phyloP scores from a whole-genome alignment of 2,797 vertebrate genomes.

The Benthosema pterotum region DNA sequence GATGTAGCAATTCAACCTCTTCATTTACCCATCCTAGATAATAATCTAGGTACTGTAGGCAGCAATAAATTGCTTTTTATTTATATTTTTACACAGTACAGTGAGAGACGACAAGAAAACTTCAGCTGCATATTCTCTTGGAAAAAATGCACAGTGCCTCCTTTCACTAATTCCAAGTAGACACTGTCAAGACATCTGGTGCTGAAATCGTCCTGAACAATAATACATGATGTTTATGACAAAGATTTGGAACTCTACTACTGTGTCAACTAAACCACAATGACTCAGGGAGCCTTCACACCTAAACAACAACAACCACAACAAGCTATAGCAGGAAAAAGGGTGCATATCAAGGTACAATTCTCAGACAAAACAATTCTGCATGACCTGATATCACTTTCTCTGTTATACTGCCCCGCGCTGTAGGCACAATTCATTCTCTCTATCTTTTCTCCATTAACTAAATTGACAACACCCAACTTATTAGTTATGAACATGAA shows the following conservation, averaged over 20 bases:
- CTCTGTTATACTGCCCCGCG: too few species aligned
- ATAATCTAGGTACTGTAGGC: too few species aligned
- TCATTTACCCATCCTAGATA: too few species aligned
- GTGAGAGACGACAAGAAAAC: not conserved
- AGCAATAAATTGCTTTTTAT: too few species aligned
- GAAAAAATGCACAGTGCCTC: slow-evolving; percentile 23
- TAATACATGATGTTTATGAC: slow-evolving; percentile 14
- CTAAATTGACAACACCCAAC: too few species aligned
- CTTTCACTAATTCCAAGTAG: slow-evolving; percentile 36
- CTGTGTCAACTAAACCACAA: slow-evolving; percentile 59
- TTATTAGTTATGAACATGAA: too few species aligned
- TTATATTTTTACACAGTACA: slow-evolving; percentile 43
- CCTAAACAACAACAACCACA: slow-evolving; percentile 59
- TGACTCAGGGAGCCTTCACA: slow-evolving; percentile 34
- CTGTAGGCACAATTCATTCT: too few species aligned
- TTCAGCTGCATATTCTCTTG: slow-evolving; percentile 30
- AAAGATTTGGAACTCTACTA: slow-evolving; percentile 67
- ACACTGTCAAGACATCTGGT: slow-evolving; percentile 30
- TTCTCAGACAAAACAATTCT: too few species aligned
- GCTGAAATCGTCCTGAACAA: slow-evolving; percentile 1
- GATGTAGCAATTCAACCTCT: too few species aligned
- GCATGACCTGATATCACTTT: too few species aligned
- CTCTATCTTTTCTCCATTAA: too few species aligned
- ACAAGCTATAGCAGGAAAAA: not conserved
- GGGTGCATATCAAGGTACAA: too few species aligned